Conservation (phyloP, 2,797 vertebrate genomes). For the Hypotaenidia okinawae region DNA sequence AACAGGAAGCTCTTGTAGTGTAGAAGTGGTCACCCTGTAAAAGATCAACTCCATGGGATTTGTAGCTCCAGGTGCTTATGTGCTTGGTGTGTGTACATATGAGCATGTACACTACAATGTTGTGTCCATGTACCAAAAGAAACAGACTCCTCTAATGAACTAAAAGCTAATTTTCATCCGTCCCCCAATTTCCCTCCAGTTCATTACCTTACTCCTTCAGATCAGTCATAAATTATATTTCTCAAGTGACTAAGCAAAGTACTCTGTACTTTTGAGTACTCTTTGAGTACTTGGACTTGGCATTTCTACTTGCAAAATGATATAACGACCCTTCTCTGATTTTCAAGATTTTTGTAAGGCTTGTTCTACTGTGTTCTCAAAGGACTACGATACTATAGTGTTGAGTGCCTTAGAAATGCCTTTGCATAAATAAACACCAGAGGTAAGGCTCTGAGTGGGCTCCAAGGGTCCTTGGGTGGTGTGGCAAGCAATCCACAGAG, state of each 20-base stretch:
- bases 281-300: background rate
- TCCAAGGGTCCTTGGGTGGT: background rate
- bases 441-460: background rate
- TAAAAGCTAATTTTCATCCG: background rate
- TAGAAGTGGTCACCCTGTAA: background rate
- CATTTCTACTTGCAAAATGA: background rate
- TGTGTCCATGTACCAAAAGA: background rate
- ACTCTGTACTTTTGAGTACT: background rate
- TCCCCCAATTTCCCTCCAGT: accelerated
- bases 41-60: background rate
- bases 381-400: background rate
- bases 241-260: background rate
- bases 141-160: background rate
- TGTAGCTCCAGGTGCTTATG: background rate
- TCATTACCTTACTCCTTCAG: background rate
- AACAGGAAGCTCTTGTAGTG: background rate
- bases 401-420: background rate
- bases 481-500: background rate
- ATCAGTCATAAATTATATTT: background rate
- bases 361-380: background rate
- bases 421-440: background rate
- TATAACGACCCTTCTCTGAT: background rate
- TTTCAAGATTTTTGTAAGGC: background rate
- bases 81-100: background rate
- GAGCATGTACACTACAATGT: no score